phyloP scores from a whole-genome alignment of 1,140 invertebrate genomes.

The Microvelia longipes region DNA sequence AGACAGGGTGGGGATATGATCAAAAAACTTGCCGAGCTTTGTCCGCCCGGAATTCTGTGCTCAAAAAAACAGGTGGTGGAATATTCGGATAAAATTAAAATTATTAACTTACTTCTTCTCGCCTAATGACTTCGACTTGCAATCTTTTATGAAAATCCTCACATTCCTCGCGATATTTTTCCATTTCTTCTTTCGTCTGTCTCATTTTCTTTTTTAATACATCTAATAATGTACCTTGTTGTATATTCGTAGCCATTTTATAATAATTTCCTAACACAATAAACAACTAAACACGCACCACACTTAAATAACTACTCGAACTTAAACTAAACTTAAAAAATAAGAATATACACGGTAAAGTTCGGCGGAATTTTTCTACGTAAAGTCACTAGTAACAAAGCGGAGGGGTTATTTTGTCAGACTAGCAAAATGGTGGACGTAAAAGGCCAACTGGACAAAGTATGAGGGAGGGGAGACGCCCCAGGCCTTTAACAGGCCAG shows the following conservation, averaged over 20 bases:
- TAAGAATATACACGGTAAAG: background rate
- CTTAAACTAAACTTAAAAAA: background rate
- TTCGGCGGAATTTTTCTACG: no score
- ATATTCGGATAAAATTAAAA: background rate
- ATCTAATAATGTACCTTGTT: conserved; percentile 75
- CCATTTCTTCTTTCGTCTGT: conserved; percentile 93
- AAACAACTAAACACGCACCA: no score
- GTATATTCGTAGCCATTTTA: conserved; percentile 71
- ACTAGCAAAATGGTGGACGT: background rate
- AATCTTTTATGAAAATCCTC: conserved; percentile 80
- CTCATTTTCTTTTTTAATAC: conserved; percentile 99
- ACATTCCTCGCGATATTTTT: conserved; percentile 89
- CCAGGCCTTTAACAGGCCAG: no score
- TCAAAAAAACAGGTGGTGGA: background rate
- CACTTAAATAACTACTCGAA: background rate
- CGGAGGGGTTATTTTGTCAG: no score
- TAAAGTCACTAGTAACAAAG: no score
- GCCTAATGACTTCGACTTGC: conserved; percentile 74
- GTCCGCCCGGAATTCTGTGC: no score
- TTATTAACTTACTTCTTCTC: conserved; percentile 78
- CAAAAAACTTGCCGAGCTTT: no score
- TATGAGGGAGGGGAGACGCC: background rate
- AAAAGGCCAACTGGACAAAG: conserved; percentile 11
- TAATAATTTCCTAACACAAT: no score
- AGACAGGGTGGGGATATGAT: no score